These are phyloP conservation scores for Drosophila azteca DNA, from an alignment of 1,140 invertebrate species.

Conservation along the genomic window DNA sequence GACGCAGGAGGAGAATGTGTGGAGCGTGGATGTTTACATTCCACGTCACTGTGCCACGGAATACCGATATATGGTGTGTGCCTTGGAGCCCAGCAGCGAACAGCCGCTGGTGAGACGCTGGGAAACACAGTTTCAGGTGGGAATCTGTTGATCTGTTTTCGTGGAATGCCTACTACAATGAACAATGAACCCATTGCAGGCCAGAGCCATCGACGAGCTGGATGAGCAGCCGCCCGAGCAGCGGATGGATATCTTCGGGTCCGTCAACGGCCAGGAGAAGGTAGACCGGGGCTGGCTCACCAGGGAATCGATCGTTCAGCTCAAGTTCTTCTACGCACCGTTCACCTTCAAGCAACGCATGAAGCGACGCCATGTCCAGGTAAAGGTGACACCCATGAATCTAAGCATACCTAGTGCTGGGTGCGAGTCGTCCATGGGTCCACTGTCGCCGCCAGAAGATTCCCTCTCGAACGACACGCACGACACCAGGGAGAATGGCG, in stretches of 20 bases:
- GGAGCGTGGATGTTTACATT: constrained; percentile 85
- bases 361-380: constrained; percentile 88
- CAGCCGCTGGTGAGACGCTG: constrained; percentile 90
- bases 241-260: constrained; percentile 87
- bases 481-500: constrained; percentile 84
- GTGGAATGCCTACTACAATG: too few species aligned
- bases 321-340: constrained; percentile 93
- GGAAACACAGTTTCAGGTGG: constrained; percentile 90
- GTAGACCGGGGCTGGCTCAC: constrained; percentile 94
- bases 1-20: constrained; percentile 79
- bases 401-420: constrained; percentile 85
- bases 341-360: constrained; percentile 92
- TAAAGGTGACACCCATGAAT: constrained; percentile 92
- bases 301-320: constrained; percentile 92
- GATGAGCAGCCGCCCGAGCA: constrained; percentile 65
- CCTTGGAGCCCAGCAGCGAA: constrained; percentile 85
- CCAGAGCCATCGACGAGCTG: constrained; percentile 85
- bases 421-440: constrained; percentile 35
- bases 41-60: constrained; percentile 88
- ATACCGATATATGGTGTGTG: constrained; percentile 92
- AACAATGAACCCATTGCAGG: constrained; percentile 59
- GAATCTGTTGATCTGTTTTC: constrained; percentile 1
- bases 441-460: constrained; percentile 84
- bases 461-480: constrained; percentile 86
- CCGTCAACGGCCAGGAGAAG: constrained; percentile 85